Conservation (phyloP, 2,113 vertebrate species). For the Salvelinus alpinus region DNA sequence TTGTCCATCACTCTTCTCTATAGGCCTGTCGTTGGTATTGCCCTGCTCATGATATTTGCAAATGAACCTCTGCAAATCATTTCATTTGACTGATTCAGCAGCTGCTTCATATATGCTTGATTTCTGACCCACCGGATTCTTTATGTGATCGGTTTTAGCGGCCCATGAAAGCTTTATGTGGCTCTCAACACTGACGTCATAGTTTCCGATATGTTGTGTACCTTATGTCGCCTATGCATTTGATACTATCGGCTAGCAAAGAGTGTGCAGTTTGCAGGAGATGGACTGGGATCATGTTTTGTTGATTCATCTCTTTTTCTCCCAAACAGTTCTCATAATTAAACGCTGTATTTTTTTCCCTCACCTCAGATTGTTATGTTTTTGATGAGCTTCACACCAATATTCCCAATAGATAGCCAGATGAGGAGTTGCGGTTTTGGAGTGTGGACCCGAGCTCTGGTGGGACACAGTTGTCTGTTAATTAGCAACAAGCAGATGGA, state of each 20-base stretch:
- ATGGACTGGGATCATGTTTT: neutral
- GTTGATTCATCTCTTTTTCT: neutral
- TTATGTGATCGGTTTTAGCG: constrained; percentile 1
- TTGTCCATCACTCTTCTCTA: constrained; percentile 12
- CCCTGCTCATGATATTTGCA: constrained; percentile 64
- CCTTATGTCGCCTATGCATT: neutral
- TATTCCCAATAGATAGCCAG: constrained; percentile 36
- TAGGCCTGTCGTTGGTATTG: constrained; percentile 41
- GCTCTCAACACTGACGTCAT: neutral
- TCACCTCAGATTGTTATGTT: neutral
- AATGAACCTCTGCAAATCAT: constrained; percentile 67
- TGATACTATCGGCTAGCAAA: neutral
- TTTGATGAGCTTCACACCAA: constrained; percentile 15
- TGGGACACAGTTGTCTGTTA: constrained; percentile 69
- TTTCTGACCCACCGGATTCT: constrained; percentile 37
- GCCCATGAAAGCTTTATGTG: constrained; percentile 13
- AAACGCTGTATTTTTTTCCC: neutral
- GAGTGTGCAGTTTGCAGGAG: neutral
- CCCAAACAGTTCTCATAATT: neutral
- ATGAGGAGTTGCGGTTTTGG: constrained; percentile 43
- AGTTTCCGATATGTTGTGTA: neutral
- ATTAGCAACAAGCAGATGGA: constrained; percentile 75
- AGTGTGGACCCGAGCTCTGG: constrained; percentile 44
- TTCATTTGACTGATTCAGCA: constrained; percentile 63
- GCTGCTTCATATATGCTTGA: constrained; percentile 55